Evolutionary conservation across 1,140 invertebrate species (phyloP).

Genomic region (Arion vulgaris): DNA sequence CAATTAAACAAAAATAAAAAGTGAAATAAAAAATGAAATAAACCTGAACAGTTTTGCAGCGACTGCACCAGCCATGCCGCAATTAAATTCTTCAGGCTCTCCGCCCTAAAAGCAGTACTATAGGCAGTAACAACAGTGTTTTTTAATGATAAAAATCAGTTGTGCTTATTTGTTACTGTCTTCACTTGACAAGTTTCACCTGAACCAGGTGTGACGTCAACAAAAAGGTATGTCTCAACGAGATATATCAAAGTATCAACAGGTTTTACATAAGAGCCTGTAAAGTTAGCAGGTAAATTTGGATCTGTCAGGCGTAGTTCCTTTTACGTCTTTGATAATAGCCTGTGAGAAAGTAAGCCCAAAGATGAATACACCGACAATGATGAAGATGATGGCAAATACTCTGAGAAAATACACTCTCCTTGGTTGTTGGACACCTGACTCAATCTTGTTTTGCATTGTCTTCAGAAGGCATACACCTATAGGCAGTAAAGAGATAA

Average conservation of each 20-base stretch:
- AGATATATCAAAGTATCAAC: neutral
- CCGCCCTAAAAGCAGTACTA: neutral
- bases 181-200: neutral
- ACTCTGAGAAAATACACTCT: conserved; percentile 42
- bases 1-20: too few species aligned
- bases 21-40: too few species aligned
- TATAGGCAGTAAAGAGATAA: conserved; percentile 48
- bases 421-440: conserved; percentile 37
- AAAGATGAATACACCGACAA: conserved; percentile 77
- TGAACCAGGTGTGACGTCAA: neutral
- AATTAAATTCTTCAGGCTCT: too few species aligned
- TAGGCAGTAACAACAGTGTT: neutral
- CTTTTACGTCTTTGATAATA: conserved; percentile 62
- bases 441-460: conserved; percentile 66
- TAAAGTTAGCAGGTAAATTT: conserved; percentile 56
- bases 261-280: neutral
- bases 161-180: neutral
- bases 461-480: conserved; percentile 77
- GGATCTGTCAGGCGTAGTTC: conserved; percentile 59
- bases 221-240: neutral
- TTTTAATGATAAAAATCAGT: neutral
- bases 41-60: too few species aligned
- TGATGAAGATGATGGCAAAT: conserved; percentile 74
- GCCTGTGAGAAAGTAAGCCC: conserved; percentile 77
- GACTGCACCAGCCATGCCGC: too few species aligned